phyloP scores from a whole-genome alignment of 2,113 vertebrate genomes.

The Ciconia boyciana region DNA sequence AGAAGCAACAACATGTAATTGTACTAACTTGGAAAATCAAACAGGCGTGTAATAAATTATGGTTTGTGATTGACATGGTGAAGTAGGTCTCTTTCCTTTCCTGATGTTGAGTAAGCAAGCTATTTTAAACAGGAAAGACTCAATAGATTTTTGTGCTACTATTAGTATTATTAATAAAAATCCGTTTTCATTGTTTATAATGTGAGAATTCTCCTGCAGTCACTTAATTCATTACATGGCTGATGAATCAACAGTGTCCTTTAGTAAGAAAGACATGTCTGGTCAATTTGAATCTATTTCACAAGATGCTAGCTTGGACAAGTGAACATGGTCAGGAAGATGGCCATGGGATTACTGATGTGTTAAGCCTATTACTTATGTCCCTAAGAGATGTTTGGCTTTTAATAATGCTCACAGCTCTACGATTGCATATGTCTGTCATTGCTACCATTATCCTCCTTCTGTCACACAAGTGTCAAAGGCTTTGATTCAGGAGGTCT shows the following conservation, averaged over 20 bases:
- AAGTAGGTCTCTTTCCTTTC: not conserved
- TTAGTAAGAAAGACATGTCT: not conserved
- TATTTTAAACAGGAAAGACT: not conserved
- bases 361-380: not conserved
- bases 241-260: not conserved
- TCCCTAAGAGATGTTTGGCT: not conserved
- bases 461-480: not conserved
- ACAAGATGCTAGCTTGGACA: not conserved
- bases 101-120: not conserved
- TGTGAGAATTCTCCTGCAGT: not conserved
- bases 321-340: not conserved
- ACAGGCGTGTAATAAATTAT: slow-evolving; percentile 14
- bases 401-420: not conserved
- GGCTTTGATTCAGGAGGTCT: not conserved
- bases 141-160: not conserved
- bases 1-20: slow-evolving; percentile 46
- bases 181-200: not conserved
- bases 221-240: not conserved
- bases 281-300: not conserved
- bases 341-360: not conserved
- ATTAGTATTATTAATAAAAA: not conserved
- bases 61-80: slow-evolving; percentile 5
- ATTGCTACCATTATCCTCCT: not conserved
- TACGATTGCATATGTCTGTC: accelerated
- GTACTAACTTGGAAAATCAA: slow-evolving; percentile 37